A percentile compares a stretch with the other conserved stretches of the same genome.
Evolutionary conservation across 1,140 invertebrate genomes (phyloP).

Genomic region (Ditylenchus dipsaci): DNA sequence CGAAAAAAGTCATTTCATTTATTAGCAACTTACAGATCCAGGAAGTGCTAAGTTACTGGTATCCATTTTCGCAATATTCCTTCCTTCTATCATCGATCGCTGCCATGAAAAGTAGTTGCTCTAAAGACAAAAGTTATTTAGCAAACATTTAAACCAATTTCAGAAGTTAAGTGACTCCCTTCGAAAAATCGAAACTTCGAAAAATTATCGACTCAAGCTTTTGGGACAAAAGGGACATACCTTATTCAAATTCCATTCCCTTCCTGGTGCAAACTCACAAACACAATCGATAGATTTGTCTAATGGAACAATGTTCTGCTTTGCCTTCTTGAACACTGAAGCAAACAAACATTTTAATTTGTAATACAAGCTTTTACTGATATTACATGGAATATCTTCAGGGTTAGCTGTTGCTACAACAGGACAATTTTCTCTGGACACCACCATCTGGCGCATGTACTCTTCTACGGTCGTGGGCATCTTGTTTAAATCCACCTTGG

Average conservation of each 20-base stretch:
- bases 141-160: no score
- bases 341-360: no score
- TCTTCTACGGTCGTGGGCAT: slow-evolving; percentile 37
- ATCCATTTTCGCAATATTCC: not conserved
- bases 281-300: not conserved
- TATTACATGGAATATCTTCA: not conserved
- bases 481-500: slow-evolving; percentile 28
- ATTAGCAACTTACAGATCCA: not conserved
- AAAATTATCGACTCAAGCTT: no score
- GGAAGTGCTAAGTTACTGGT: not conserved
- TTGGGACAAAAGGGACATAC: no score
- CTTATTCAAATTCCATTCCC: slow-evolving; percentile 7
- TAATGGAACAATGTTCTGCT: not conserved
- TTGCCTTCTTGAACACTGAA: not conserved
- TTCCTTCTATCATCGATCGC: slow-evolving; percentile 9
- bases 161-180: not conserved
- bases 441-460: slow-evolving; percentile 34
- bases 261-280: not conserved
- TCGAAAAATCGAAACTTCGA: no score
- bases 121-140: slow-evolving; percentile 9
- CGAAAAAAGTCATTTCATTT: no score
- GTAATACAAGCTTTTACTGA: no score
- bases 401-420: not conserved
- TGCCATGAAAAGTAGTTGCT: slow-evolving; percentile 8
- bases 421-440: not conserved